Conservation (phyloP, 2,113 vertebrate species). For the Crocuta crocuta region DNA sequence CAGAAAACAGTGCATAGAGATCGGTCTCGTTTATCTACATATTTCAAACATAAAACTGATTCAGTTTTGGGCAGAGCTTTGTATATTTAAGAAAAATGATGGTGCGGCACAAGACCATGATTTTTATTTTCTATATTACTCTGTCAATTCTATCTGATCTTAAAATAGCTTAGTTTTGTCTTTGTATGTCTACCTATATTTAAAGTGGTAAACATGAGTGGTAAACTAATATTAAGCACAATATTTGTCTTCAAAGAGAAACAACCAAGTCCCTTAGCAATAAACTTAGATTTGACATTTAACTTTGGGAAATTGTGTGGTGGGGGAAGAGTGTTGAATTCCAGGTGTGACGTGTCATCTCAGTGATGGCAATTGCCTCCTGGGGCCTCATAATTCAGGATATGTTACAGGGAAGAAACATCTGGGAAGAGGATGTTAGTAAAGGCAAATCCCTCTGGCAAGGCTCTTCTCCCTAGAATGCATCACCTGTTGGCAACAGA, state of each 20-base stretch:
- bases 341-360: conserved; percentile 34
- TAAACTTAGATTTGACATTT: conserved; percentile 47
- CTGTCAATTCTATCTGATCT: neutral
- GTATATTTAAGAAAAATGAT: neutral
- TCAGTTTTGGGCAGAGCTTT: neutral
- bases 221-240: neutral
- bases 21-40: neutral
- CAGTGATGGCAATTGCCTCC: neutral
- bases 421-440: conserved; percentile 25
- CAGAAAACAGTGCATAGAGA: neutral
- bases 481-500: conserved; percentile 41
- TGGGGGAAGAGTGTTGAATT: neutral
- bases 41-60: neutral
- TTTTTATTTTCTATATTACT: neutral
- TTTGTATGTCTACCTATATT: neutral
- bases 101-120: neutral
- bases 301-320: neutral
- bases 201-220: neutral
- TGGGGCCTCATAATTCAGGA: neutral
- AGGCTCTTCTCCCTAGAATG: neutral
- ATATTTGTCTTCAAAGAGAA: neutral
- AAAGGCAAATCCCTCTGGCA: conserved; percentile 8
- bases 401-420: neutral
- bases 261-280: neutral
- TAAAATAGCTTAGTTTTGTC: neutral